Evolutionary conservation across 2,113 vertebrate genomes (phyloP), one percentile per base, ranked within the genome.

Genomic region (Cyanocitta stelleri): DNA sequence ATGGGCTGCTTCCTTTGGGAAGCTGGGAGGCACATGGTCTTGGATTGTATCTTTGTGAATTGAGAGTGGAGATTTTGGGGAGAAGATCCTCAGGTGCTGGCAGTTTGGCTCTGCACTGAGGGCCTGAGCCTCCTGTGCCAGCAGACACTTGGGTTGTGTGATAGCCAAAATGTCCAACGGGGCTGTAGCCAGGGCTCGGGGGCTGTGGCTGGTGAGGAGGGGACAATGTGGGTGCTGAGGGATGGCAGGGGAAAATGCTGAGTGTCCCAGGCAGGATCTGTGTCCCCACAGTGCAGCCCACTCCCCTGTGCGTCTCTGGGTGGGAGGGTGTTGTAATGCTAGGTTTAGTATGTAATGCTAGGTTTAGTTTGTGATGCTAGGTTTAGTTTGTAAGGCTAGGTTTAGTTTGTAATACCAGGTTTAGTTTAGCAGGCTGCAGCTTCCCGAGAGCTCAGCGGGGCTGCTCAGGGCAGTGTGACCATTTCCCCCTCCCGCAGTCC

Each of bases 101-200:
- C 32, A 24, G 52, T 43, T 81, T 37, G 54, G 61, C 8, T 5
- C 48, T 35, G 54, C 30, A 23, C 8, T 1, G 5, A 8, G n/a
- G 26, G 21, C 30, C 59, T 39, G 52, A 78, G 44, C 33, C 59
- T n/a, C 7, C 17, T 24, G 33, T 46, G 29, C 51, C 30, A 55
- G 32, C 58, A 16, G 23, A 39, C 16, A 30, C 19, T 4, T 1
- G 9, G 39, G 29, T 26, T 54, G 55, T 29, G 41, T 22, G 35
- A 32, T 5, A 0, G 10, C 17, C 26, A 26, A 52, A 62, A 69
- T 35, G 20, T 24, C 19, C 1, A 3, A 13, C 9, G 15, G n/a
- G 16, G 29, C 52, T 67, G 46, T 44, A 10, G 24, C 61, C 26
- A 22, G 39, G 39, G 44, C 55, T n/a, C 13, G 4, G 18, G 29